phyloP scores from a whole-genome alignment of 1,140 invertebrate species.

The Bombyx mandarina region DNA sequence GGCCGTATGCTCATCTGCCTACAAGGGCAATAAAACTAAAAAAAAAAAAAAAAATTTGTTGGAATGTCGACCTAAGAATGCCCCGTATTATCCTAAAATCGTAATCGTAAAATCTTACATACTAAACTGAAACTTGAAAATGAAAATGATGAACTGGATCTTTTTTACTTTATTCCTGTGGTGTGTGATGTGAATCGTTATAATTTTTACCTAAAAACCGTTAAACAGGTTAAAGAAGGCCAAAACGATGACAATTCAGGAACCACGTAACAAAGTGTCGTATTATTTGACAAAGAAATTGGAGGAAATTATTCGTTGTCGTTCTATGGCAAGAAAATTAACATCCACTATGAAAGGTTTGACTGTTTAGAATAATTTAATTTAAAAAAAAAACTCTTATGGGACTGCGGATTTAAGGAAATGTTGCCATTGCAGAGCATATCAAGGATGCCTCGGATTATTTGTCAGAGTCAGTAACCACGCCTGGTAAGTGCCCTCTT shows the following conservation, averaged over 20 bases:
- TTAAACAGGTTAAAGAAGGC: constrained; percentile 36
- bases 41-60: too few relatives aligned
- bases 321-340: constrained; percentile 42
- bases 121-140: too few relatives aligned
- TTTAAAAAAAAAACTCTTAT: background rate
- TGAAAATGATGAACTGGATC: too few relatives aligned
- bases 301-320: constrained; percentile 37
- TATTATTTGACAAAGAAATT: constrained; percentile 33
- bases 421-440: constrained; percentile 31
- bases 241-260: constrained; percentile 18
- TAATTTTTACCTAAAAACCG: background rate
- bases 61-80: too few relatives aligned
- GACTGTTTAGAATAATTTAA: background rate
- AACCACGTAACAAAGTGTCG: constrained; percentile 27
- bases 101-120: too few relatives aligned
- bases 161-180: background rate
- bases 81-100: too few relatives aligned
- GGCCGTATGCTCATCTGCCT: too few relatives aligned
- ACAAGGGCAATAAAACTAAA: too few relatives aligned
- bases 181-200: background rate
- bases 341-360: constrained; percentile 43
- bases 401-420: background rate
- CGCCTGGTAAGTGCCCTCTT: constrained; percentile 29
- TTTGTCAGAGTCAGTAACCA: constrained; percentile 40
- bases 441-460: constrained; percentile 36